These are phyloP conservation scores for Triplophysa dalaica DNA, from an alignment of 2,113 vertebrate genomes.

Conservation along the genomic window DNA sequence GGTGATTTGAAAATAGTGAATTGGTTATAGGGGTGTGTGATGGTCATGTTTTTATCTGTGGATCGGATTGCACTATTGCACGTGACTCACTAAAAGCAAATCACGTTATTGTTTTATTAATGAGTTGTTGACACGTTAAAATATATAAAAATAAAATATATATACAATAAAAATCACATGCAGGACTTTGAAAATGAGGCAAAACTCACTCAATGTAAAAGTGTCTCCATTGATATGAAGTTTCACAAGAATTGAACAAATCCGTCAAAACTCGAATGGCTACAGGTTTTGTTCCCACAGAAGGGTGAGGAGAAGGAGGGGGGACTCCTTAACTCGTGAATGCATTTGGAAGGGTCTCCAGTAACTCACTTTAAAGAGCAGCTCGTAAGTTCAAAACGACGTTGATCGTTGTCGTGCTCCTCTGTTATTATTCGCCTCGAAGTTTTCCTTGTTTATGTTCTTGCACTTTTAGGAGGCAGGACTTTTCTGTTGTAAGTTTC, in stretches of 20 bases:
- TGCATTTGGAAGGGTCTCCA: constrained; percentile 14
- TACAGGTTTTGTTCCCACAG: constrained; percentile 24
- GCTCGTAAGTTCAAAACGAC: background rate
- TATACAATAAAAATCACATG: background rate
- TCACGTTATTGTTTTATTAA: too few relatives aligned
- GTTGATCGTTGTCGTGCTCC: background rate
- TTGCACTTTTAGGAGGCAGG: constrained; percentile 26
- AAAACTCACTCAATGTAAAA: background rate
- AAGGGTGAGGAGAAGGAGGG: background rate
- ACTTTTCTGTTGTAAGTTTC: constrained; percentile 29
- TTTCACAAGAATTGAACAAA: background rate
- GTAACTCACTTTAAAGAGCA: constrained; percentile 41
- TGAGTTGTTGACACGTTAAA: background rate
- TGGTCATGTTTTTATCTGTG: background rate
- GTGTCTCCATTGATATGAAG: background rate
- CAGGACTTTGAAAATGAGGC: background rate
- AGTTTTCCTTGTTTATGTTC: constrained; percentile 16
- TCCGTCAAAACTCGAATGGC: constrained; percentile 6
- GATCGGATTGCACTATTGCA: constrained; percentile 16
- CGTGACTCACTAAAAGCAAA: background rate
- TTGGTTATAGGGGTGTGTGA: constrained; percentile 15
- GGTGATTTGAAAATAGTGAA: too few relatives aligned
- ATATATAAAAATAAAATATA: background rate
- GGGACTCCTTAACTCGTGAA: constrained; percentile 28
- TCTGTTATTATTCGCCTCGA: constrained; percentile 36